Base-by-base conservation (phyloP, 2,113 vertebrate genomes). In the Cacatua alba region DNA sequence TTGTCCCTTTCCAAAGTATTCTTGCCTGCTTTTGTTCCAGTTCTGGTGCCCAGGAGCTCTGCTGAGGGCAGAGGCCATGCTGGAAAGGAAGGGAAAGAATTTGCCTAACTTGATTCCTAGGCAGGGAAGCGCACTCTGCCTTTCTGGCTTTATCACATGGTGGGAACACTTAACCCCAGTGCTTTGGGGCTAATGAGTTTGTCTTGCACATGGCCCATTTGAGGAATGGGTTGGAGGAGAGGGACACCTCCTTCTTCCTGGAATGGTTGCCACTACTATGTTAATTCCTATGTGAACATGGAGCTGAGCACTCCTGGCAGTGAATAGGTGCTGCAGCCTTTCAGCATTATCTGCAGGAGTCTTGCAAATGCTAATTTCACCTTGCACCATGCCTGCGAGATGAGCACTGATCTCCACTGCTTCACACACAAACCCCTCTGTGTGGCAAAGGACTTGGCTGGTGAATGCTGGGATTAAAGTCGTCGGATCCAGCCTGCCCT, bases 41-140 rank as follows among this genome's bases (percentile, higher is more conserved):
- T 57, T 26, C 31, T 25, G 9, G 82, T 55, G 78, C 49, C 77
- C 71, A 33, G 13, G 77, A 57, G 86, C 2, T 2, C 53, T 70
- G 78, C 86, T 23, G 71, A 86, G 86, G 48, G 77, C 79, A 60
- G 83, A 60, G 62, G 46, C 14, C 28, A 0, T 13, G 49, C 72
- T 80, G 72, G 57, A 59, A 43, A 90, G 87, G 91, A 88, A 93
- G 43, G 80, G 69, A 55, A 69, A 68, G 71, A 41, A 53, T 81
- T 71, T 71, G 29, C 55, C 43, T 31, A 2, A 21, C 53, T 79
- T 37, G 12, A 25, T 75, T 53, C 64, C 46, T 43, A 53, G 55
- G 5, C 11, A 9, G 62, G 68, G 82, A 80, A 65, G 62, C 7
- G 3, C 13, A 4, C 44, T 82, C 65, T 33, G 57, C 72, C 89